These are phyloP conservation scores for Anguilla pacifica DNA, from an alignment of 2,797 vertebrate species.

Conservation along the genomic window DNA sequence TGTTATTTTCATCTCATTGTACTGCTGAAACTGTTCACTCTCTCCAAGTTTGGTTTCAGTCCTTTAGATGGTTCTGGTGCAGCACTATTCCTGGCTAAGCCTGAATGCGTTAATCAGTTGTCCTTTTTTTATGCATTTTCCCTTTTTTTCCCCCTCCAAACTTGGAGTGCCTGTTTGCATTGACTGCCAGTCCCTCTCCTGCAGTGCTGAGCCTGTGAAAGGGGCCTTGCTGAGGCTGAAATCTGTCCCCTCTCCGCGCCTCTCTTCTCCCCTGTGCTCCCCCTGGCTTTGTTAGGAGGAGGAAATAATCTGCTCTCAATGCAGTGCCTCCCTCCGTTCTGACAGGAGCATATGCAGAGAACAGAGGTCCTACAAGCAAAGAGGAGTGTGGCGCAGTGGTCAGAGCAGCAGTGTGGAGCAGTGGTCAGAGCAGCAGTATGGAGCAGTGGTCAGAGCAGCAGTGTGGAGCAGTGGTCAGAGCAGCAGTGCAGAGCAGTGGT, in stretches of 20 bases:
- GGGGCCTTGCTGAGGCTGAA: not conserved
- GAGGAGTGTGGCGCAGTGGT: not conserved
- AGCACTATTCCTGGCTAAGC: not conserved
- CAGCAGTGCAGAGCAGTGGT: not conserved
- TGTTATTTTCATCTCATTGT: not conserved
- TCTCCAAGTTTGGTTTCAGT: not conserved
- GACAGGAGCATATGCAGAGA: not conserved
- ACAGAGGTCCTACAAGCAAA: too few relatives aligned
- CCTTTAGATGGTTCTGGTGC: not conserved
- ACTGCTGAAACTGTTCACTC: not conserved
- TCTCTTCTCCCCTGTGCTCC: not conserved
- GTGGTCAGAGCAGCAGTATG: too few relatives aligned
- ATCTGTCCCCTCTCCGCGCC: not conserved
- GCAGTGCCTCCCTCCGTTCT: not conserved
- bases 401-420: not conserved
- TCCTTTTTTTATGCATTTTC: not conserved
- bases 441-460: not conserved
- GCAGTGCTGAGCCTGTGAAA: not conserved
- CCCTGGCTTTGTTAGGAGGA: not conserved
- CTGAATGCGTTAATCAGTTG: not conserved
- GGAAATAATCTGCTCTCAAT: not conserved
- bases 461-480: not conserved
- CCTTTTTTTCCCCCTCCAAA: not conserved
- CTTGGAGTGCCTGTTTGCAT: not conserved
- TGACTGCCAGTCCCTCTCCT: too few relatives aligned